Base-by-base conservation (phyloP, 2,888 invertebrate species). In the Priocnemis perturbator region DNA sequence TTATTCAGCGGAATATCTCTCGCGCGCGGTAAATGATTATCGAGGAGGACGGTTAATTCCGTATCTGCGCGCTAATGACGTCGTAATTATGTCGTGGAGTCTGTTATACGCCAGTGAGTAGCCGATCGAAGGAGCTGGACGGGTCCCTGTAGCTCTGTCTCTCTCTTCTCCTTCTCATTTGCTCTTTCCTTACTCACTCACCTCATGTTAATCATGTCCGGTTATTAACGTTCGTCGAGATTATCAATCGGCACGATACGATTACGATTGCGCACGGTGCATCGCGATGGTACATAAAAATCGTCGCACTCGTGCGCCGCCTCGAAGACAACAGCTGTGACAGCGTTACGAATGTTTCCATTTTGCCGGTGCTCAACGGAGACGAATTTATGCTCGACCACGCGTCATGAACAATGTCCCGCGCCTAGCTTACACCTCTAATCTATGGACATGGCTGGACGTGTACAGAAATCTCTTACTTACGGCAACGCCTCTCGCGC, bases 61-160 rank as follows among this genome's bases (percentile, higher is more conserved):
- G 59, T 50, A 64, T 64, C 30, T n/a, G 48, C 26, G 44, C 61
- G 63, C 67, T 73, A 73, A 73, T 69, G 69, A 69, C 67, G 69
- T 72, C 64, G 64, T 67, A 69, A 67, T 69, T 72, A 69, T 61
- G 59, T 66, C 66, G 63, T 47, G 60, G 64, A 62, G 50, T 66
- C 67, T 67, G 60, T 70, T 67, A 60, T 50, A 71, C 56, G 60
- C 56, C 57, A 60, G 57, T 23, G 56, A 19, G 50, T 50, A 50
- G 17, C 50, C 17, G 3, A n/a, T 5, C 50, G n/a, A 50, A 50
- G 47, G 17, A n/a, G 50, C 50, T 4, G 5, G 37, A 37, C 37
- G 37, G 37, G 37, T 37, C 7, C n/a, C n/a, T 37, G 37, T 37
- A 3, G 7, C 11, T 37, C 11, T 37, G 1, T 37, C 7, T 9